Percentiles rank a stretch among this genome's conserved stretches.
These are phyloP conservation scores for Morus bassanus DNA, from an alignment of 2,797 vertebrate genomes.

Conservation along the genomic window DNA sequence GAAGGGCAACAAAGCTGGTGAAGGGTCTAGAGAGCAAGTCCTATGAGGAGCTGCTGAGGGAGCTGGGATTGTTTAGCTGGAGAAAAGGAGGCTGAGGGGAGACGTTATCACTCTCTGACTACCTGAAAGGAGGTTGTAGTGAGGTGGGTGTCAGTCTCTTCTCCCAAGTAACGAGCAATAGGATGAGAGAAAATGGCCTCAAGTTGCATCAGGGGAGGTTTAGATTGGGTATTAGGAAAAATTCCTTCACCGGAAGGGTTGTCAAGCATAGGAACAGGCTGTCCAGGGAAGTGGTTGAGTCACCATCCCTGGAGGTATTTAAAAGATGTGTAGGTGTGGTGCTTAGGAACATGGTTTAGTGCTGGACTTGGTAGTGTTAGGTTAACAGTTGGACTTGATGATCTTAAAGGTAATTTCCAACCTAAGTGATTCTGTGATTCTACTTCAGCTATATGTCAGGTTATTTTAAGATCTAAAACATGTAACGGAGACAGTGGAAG, in stretches of 20 bases:
- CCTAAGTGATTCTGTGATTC: neutral
- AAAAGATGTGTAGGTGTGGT: neutral
- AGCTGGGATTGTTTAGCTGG: no score
- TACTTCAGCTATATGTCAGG: neutral
- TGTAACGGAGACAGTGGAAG: neutral
- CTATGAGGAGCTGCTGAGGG: no score
- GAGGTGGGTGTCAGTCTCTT: no score
- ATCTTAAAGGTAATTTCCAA: neutral
- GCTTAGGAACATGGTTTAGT: neutral
- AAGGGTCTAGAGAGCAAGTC: no score
- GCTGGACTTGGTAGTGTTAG: neutral
- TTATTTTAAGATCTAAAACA: neutral
- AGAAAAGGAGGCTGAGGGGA: no score
- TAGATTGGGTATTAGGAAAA: neutral
- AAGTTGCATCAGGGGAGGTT: neutral
- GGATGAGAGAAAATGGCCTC: no score
- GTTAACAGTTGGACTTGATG: neutral
- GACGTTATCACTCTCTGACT: no score
- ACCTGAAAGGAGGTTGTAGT: no score
- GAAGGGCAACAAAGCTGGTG: no score
- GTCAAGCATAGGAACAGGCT: neutral
- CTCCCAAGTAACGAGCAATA: no score
- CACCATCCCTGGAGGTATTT: neutral
- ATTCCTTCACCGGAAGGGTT: neutral
- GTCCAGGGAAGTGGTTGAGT: neutral